These are phyloP conservation scores for Drosophila pseudotakahashii DNA, from an alignment of 2,888 invertebrate genomes.

Conservation along the genomic window DNA sequence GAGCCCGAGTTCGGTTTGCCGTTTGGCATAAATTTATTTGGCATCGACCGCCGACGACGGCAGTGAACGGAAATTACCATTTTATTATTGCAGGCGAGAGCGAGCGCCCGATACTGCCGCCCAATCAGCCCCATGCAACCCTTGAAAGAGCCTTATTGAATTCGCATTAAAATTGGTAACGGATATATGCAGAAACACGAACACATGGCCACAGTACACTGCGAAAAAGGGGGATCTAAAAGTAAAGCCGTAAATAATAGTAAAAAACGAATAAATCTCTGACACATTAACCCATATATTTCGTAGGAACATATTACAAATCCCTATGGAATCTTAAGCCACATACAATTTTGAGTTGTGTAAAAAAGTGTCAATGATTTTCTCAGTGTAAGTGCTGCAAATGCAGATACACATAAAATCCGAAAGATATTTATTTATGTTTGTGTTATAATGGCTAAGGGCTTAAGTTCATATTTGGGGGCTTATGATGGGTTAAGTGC, in stretches of 20 bases:
- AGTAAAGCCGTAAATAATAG: no score
- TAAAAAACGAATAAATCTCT: background rate
- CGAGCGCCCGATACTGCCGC: constrained; percentile 14
- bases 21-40: constrained; percentile 72
- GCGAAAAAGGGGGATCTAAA: background rate
- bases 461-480: constrained; percentile 41
- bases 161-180: constrained; percentile 73
- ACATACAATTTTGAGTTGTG: background rate
- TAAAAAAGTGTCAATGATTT: background rate
- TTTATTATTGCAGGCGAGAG: constrained; percentile 70
- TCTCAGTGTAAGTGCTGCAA: constrained; percentile 2
- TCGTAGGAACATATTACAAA: background rate
- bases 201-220: constrained; percentile 18
- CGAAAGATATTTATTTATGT: constrained; percentile 50
- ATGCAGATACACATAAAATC: constrained; percentile 24
- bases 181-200: constrained; percentile 65
- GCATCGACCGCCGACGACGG: constrained; percentile 43
- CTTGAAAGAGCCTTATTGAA: constrained; percentile 63
- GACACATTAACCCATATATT: constrained; percentile 3
- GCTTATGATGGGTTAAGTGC: constrained; percentile 49
- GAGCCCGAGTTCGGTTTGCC: constrained; percentile 58
- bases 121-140: constrained; percentile 21
- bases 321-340: background rate
- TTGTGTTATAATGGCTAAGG: constrained; percentile 33
- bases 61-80: constrained; percentile 73